These are phyloP conservation scores for Buathra laborator DNA, from an alignment of 2,888 invertebrate genomes.

Conservation along the genomic window DNA sequence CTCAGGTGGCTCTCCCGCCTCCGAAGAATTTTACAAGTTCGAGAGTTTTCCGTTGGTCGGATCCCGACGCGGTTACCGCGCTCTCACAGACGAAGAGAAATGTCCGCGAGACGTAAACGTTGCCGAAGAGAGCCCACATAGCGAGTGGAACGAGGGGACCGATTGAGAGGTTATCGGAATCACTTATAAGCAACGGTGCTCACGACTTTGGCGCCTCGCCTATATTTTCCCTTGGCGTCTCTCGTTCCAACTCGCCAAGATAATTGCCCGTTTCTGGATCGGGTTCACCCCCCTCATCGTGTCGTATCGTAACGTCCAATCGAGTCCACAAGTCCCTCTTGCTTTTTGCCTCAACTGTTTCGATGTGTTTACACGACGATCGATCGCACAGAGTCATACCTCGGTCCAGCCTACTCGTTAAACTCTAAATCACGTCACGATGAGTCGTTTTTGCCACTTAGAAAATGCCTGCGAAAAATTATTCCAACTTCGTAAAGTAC, in stretches of 20 bases:
- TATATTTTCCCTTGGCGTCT: slow-evolving; percentile 69
- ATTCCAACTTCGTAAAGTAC: slow-evolving; percentile 28
- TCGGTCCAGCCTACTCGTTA: slow-evolving; percentile 32
- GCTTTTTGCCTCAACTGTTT: background rate
- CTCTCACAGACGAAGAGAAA: slow-evolving; percentile 60
- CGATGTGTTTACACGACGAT: slow-evolving; percentile 30
- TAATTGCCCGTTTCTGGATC: slow-evolving; percentile 82
- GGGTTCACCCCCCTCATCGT: slow-evolving; percentile 54
- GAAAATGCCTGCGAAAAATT: slow-evolving; percentile 7
- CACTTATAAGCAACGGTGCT: slow-evolving; percentile 81
- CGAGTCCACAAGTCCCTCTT: slow-evolving; percentile 44
- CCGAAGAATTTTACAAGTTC: slow-evolving; percentile 49
- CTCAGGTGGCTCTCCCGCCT: slow-evolving; percentile 69
- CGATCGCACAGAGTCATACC: slow-evolving; percentile 18
- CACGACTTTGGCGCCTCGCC: slow-evolving; percentile 83
- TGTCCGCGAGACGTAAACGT: slow-evolving; percentile 22
- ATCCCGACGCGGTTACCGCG: slow-evolving; percentile 70
- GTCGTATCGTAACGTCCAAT: slow-evolving; percentile 64
- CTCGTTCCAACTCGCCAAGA: slow-evolving; percentile 57
- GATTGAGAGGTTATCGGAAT: slow-evolving; percentile 84
- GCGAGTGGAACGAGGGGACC: slow-evolving; percentile 66
- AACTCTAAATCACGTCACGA: slow-evolving; percentile 46
- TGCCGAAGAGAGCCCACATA: slow-evolving; percentile 32
- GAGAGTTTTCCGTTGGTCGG: slow-evolving; percentile 54
- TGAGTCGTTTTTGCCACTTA: slow-evolving; percentile 22